Base-by-base conservation (phyloP, 2,113 vertebrate genomes). In the Pangasianodon hypophthalmus region DNA sequence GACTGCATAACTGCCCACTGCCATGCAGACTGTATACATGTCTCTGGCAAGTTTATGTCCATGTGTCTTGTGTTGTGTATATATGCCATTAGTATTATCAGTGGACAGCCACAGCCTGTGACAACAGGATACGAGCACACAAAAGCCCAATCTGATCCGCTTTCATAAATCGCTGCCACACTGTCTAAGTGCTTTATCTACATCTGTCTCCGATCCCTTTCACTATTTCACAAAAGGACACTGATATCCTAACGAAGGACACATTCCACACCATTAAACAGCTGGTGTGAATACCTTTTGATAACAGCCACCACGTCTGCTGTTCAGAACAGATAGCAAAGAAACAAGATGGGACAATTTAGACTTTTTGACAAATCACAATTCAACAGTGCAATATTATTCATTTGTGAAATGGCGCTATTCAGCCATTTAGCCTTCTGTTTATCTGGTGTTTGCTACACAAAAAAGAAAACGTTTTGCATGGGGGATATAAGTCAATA, bases 11-110 rank as follows among this genome's bases (percentile, higher is more conserved):
- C 88, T 73, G 87, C 91, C 91, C 90, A 92, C 85, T 91, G 58
- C 85, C 54, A 83, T 85, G 89, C 71, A 77, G 52, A 86, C 64
- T 50, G 37, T 75, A 37, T 37, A 37, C 64, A 54, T 71, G 84
- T 92, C 3, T 83, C 81, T 83, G 46, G 10, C 24, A 29, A 80
- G 46, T 80, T 29, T 54, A 81, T 81, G 50, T 75, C 84, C 58
- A 64, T 85, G 90, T 84, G 62, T 71, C 46, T 73, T 62, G 41
- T 69, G 80, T 93, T 92, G 88, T 91, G 87, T 89, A 91, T 94
- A 92, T 93, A 75, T 92, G 29, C 71, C 10, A n/a, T 86, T 86
- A 92, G 89, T 87, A 87, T 90, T 94, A 95, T 95, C 94, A 90
- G 90, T 84, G 67, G 71, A 88, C 77, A 71, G 86, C 48, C 90